A percentile compares a stretch with the other conserved stretches of the same genome.
Conservation (phyloP, 2,888 invertebrate species). For the Lissocephala sabroskyi region DNA sequence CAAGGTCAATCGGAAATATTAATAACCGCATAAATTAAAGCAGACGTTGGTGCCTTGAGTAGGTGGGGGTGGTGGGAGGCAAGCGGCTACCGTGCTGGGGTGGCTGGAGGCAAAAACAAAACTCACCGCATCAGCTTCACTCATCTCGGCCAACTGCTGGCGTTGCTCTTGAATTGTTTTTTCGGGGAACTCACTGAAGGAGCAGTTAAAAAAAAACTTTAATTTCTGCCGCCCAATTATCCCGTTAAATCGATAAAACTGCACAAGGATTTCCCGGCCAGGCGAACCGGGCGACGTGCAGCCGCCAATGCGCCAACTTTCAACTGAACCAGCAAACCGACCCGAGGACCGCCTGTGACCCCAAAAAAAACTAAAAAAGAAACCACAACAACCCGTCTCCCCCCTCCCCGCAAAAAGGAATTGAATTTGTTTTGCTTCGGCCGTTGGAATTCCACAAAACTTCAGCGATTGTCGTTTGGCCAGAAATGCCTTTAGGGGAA, state of each 20-base stretch:
- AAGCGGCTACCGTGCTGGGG: too few species aligned
- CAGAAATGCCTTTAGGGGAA: conserved; percentile 41
- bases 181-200: conserved; percentile 20
- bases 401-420: neutral
- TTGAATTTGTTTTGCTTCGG: too few species aligned
- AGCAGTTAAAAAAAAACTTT: neutral
- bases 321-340: conserved; percentile 1
- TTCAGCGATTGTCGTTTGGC: neutral
- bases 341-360: conserved; percentile 3
- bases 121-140: conserved; percentile 61
- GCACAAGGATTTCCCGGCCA: neutral
- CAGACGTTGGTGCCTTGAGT: too few species aligned
- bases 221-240: conserved; percentile 10
- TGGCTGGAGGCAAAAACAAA: too few species aligned
- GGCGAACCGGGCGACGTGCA: conserved; percentile 39
- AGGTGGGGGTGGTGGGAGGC: too few species aligned
- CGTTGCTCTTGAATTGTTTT: conserved; percentile 19
- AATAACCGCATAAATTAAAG: conserved; percentile 16
- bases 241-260: conserved; percentile 1
- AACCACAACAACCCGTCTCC: conserved; percentile 1
- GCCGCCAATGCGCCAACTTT: conserved; percentile 13
- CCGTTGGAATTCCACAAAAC: neutral
- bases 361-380: conserved; percentile 5
- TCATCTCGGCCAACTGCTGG: conserved; percentile 30
- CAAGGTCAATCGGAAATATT: conserved; percentile 12